phyloP scores from a whole-genome alignment of 1,140 invertebrate genomes.

The Diorhabda carinulata region DNA sequence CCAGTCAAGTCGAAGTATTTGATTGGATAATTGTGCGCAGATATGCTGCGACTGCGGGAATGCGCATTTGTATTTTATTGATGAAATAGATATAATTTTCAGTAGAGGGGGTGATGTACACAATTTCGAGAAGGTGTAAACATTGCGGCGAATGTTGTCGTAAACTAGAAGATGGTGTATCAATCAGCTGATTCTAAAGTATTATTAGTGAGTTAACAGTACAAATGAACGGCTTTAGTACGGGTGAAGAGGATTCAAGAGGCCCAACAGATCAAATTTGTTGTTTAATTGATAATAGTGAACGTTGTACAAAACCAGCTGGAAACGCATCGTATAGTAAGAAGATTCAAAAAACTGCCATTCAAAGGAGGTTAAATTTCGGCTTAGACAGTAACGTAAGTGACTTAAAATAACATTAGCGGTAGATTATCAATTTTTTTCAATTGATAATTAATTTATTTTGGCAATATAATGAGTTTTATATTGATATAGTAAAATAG shows the following conservation, averaged over 20 bases:
- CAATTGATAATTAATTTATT: too few relatives aligned
- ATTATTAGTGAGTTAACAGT: neutral
- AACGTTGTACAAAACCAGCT: constrained; percentile 78
- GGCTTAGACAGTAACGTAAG: constrained; percentile 15
- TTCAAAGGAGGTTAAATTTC: constrained; percentile 80
- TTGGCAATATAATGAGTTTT: too few relatives aligned
- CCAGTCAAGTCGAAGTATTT: too few relatives aligned
- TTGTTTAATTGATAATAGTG: constrained; percentile 87
- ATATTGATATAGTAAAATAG: too few relatives aligned
- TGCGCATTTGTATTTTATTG: too few relatives aligned
- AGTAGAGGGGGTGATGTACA: neutral
- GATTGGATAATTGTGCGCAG: too few relatives aligned
- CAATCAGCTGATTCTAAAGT: constrained; percentile 8
- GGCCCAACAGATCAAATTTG: constrained; percentile 84
- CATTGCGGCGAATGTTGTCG: neutral
- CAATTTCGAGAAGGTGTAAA: neutral
- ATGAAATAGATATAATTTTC: too few relatives aligned
- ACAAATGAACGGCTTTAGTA: constrained; percentile 79
- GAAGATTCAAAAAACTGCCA: constrained; percentile 93
- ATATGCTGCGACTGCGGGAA: too few relatives aligned
- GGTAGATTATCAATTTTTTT: too few relatives aligned
- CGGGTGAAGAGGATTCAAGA: constrained; percentile 82
- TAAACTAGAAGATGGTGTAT: constrained; percentile 6
- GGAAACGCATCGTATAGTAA: constrained; percentile 97
- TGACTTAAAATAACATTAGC: neutral